Base-by-base conservation (phyloP, 1,140 invertebrate genomes). In the Ectropis grisescens region DNA sequence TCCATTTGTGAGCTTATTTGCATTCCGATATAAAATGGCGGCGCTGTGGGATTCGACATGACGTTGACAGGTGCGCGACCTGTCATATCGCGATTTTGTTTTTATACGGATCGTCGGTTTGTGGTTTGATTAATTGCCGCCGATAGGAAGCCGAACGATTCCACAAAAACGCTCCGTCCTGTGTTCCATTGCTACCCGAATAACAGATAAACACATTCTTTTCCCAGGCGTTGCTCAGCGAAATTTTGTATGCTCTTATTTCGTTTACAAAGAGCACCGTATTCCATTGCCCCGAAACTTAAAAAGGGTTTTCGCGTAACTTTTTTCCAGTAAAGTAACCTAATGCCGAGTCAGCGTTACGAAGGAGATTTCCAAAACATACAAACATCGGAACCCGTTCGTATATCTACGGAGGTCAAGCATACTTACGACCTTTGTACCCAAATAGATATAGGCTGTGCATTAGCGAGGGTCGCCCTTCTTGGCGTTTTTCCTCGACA, bases 21-120 rank as follows among this genome's bases (percentile, higher is more conserved):
- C 68, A 72, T 72, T 66, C 55, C 55, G 58, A 62, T 66, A 68
- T 59, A 70, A 74, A 68, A 75, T 67, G 62, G 58, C 57, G 50
- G 43, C 51, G 54, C 47, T 23, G 36, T 42, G 58, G 58, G 59
- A 61, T 33, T 58, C 61, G 67, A 75, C 43, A 57, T 60, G 60
- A 68, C 67, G 58, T 61, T 75, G 70, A 75, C 67, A 75, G 62
- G 58, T 74, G 56, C 45, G 47, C 42, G 31, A 48, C 49, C 53
- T 67, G 61, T 65, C 60, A 61, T 36, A 50, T 39, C 46, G 49
- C 39, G 50, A 30, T 31, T 39, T 47, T 44, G 33, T 42, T 58
- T 60, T 55, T 49, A 50, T 58, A 40, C 47, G 39, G 28, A 34
- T 47, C 33, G 37, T 36, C 41, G 36, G 10, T 45, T 34, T 15